Conservation (phyloP, 2,113 vertebrate genomes). For the Sceloporus tristichus region DNA sequence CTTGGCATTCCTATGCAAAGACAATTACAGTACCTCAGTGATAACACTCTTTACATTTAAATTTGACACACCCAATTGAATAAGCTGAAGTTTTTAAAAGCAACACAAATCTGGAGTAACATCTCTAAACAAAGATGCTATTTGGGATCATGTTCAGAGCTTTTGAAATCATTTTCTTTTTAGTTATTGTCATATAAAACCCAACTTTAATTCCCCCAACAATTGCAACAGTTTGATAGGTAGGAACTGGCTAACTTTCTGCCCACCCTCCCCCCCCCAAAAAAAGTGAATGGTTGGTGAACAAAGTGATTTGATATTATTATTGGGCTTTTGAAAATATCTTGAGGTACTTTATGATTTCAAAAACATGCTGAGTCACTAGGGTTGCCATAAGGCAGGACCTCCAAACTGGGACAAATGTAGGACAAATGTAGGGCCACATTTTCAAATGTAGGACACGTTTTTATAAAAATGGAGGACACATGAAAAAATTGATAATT, state of each 20-base stretch:
- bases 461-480: no score
- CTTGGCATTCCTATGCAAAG: conserved; percentile 89
- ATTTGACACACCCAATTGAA: background rate
- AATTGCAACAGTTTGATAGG: no score
- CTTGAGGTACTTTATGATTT: background rate
- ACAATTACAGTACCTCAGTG: conserved; percentile 59
- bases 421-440: no score
- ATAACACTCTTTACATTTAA: conserved; percentile 13
- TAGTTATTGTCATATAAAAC: background rate
- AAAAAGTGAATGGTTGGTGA: background rate
- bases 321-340: background rate
- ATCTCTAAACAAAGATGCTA: background rate
- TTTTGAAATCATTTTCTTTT: background rate
- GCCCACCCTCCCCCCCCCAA: no score
- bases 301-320: background rate
- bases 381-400: no score
- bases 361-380: background rate
- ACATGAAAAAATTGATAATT: no score
- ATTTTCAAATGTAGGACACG: no score
- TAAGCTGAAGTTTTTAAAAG: background rate
- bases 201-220: background rate
- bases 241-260: background rate
- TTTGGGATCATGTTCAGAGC: background rate
- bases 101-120: background rate
- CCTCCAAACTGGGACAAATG: no score